phyloP scores from a whole-genome alignment of 2,797 vertebrate genomes.

The Coregonus ussuriensis region DNA sequence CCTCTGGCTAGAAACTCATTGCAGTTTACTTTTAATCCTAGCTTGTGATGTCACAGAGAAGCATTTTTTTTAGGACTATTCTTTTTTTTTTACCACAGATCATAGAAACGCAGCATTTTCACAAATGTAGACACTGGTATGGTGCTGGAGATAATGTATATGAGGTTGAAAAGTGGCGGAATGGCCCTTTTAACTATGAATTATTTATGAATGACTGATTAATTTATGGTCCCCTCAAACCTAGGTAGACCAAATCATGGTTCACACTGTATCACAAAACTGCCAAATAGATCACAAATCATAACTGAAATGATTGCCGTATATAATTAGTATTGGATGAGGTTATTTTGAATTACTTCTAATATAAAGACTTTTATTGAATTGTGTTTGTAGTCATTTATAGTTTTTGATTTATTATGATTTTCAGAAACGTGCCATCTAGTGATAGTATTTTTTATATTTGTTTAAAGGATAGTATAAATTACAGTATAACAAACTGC shows the following conservation, averaged over 20 bases:
- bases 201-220: constrained; percentile 28
- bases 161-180: too few relatives aligned
- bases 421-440: constrained; percentile 25
- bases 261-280: constrained; percentile 22
- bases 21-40: too few relatives aligned
- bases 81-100: too few relatives aligned
- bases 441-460: constrained; percentile 15
- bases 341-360: constrained; percentile 9
- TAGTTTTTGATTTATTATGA: constrained; percentile 22
- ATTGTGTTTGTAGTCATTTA: constrained; percentile 6
- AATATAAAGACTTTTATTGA: constrained; percentile 17
- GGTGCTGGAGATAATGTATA: too few relatives aligned
- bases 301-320: constrained; percentile 3
- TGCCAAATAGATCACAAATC: constrained; percentile 32
- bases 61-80: too few relatives aligned
- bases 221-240: constrained; percentile 41
- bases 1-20: too few relatives aligned
- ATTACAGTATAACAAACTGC: constrained; percentile 29
- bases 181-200: not conserved
- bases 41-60: too few relatives aligned
- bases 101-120: too few relatives aligned
- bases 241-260: constrained; percentile 31
- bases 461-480: constrained; percentile 41
- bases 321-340: not conserved
- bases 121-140: too few relatives aligned